phyloP scores from a whole-genome alignment of 2,888 invertebrate genomes.

The Rhopalosiphum nymphaeae region DNA sequence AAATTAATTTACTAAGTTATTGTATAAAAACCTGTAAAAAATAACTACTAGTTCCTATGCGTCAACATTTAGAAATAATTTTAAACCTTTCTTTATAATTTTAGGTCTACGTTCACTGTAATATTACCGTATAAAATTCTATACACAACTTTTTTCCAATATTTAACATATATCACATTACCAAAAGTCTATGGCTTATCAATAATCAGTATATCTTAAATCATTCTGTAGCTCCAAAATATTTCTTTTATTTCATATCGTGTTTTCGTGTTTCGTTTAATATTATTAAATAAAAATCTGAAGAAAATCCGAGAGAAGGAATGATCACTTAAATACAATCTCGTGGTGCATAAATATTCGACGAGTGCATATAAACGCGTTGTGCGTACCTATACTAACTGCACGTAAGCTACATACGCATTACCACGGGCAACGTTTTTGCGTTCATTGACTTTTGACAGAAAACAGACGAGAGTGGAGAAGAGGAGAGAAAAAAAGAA shows the following conservation, averaged over 20 bases:
- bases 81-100: neutral
- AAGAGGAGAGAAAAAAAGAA: neutral
- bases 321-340: neutral
- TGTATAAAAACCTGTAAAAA: neutral
- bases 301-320: neutral
- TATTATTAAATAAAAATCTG: neutral
- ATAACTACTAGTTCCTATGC: neutral
- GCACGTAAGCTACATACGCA: neutral
- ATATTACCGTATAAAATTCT: neutral
- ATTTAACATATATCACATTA: neutral
- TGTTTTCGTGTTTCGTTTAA: neutral
- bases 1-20: neutral
- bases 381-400: neutral
- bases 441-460: slow-evolving; percentile 54
- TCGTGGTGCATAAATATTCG: neutral
- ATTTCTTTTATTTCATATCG: neutral
- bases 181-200: neutral
- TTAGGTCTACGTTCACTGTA: neutral
- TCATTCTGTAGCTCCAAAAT: neutral
- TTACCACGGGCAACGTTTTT: slow-evolving; percentile 47
- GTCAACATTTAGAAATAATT: neutral
- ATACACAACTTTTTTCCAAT: neutral
- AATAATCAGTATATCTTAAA: neutral
- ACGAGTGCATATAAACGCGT: neutral
- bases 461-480: neutral